phyloP scores from a whole-genome alignment of 2,113 vertebrate genomes.

The Globicephala melas region DNA sequence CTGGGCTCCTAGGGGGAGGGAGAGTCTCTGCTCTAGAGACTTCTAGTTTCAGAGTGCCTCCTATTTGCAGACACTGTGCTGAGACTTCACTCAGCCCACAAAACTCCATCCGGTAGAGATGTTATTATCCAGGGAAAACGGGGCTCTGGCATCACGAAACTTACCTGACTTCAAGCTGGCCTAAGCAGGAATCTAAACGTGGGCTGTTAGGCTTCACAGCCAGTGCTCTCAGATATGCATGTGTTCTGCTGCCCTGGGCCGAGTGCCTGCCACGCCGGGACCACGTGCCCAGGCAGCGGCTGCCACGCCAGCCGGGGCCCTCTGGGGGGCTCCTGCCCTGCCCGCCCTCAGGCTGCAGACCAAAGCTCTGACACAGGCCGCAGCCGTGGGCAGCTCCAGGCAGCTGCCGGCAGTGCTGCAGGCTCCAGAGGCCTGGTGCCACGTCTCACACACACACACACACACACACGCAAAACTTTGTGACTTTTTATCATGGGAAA shows the following conservation, averaged over 20 bases:
- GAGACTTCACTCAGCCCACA: not conserved
- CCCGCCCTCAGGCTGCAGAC: not conserved
- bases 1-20: not conserved
- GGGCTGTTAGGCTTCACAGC: not conserved
- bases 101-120: not conserved
- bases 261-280: not conserved
- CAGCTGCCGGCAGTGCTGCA: not conserved
- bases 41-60: accelerated
- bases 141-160: not conserved
- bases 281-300: not conserved
- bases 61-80: not conserved
- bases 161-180: not conserved
- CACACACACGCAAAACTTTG: too few species aligned
- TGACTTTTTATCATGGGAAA: not conserved
- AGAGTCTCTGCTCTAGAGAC: not conserved
- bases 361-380: not conserved
- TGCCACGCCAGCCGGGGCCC: not conserved
- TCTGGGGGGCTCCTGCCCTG: not conserved
- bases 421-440: not conserved
- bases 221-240: not conserved
- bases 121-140: not conserved
- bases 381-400: not conserved
- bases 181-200: not conserved
- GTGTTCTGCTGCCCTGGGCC: not conserved
- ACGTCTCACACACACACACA: not conserved